Base-by-base conservation (phyloP, 2,797 vertebrate species). In the Lutjanus campechanus region DNA sequence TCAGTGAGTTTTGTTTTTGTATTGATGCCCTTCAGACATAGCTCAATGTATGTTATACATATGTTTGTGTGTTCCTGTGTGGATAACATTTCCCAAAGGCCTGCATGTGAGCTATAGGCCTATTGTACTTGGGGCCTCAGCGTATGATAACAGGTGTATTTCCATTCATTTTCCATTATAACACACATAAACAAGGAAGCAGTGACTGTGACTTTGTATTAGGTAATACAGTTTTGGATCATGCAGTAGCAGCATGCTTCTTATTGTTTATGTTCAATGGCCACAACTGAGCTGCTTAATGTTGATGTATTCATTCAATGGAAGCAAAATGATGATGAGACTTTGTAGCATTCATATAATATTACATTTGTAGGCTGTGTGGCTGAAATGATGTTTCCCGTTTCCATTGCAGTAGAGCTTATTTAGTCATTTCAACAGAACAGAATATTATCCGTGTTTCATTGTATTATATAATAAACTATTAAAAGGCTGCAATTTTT, bases 311-410 rank as follows among this genome's bases (percentile, higher is more conserved):
- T 77, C 22, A 53, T 73, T 70, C 54, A 64, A 13, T 8, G n/a
- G 50, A 47, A 78, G 47, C 78, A 67, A 61, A 66, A 73, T 29
- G 25, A 75, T 63, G 11, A 61, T 54, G 44, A 43, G n/a, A 43
- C 16, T 40, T 74, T 81, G 50, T 15, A 13, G 19, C 47, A 44
- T 77, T 77, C 1, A 29, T 67, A n/a, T 58, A 7, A 54, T 76
- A 54, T 72, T 68, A 8, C 16, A 62, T 81, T 63, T 81, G 20
- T 29, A 44, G 7, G 47, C 56, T 51, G 20, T 77, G 40, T 19
- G 11, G 65, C 29, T 55, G 40, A 46, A 65, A 82, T 56, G 5
- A 15, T 61, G 58, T 60, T 65, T 73, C 29, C 41, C 46, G 17
- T 56, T 77, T 67, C 19, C 40, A 58, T 43, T 40, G 40, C 13